A percentile compares a stretch with the other conserved stretches of the same genome.
phyloP scores from a whole-genome alignment of 2,797 vertebrate species.

The Rhinichthys osculus region DNA sequence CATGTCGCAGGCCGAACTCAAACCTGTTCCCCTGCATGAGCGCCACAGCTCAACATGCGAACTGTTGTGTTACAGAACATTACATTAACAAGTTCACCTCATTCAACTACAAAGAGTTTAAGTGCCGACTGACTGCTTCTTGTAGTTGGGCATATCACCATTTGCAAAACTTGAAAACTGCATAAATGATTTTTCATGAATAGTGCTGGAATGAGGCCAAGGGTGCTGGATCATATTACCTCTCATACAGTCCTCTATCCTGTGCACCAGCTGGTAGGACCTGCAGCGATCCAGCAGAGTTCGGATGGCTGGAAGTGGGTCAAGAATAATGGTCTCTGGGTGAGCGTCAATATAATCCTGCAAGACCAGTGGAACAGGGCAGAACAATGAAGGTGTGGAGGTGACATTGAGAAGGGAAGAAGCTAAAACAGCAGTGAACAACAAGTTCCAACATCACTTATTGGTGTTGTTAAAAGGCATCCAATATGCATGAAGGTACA shows the following conservation, averaged over 20 bases:
- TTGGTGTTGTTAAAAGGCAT: constrained; percentile 7
- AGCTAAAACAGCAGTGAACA: background rate
- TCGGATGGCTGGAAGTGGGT: constrained; percentile 88
- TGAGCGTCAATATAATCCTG: constrained; percentile 91
- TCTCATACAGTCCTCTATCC: constrained; percentile 87
- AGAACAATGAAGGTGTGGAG: background rate
- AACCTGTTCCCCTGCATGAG: background rate
- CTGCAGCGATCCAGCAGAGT: constrained; percentile 88
- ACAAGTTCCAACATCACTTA: background rate
- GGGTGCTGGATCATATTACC: constrained; percentile 68
- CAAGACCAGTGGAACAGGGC: constrained; percentile 39
- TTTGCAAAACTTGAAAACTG: background rate
- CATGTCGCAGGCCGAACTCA: background rate
- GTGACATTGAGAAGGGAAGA: background rate
- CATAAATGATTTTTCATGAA: background rate
- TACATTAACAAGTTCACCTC: background rate
- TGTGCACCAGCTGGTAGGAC: constrained; percentile 87
- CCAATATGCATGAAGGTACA: constrained; percentile 15
- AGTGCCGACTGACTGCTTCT: too few species aligned
- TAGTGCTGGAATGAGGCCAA: background rate
- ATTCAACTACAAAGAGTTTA: background rate
- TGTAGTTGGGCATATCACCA: background rate
- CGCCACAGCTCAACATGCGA: background rate
- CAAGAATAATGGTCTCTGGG: constrained; percentile 87
- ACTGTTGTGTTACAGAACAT: background rate